Evolutionary conservation across 2,113 vertebrate species (phyloP), one percentile per base, ranked within the genome.

Genomic region (Lophochroa leadbeateri): DNA sequence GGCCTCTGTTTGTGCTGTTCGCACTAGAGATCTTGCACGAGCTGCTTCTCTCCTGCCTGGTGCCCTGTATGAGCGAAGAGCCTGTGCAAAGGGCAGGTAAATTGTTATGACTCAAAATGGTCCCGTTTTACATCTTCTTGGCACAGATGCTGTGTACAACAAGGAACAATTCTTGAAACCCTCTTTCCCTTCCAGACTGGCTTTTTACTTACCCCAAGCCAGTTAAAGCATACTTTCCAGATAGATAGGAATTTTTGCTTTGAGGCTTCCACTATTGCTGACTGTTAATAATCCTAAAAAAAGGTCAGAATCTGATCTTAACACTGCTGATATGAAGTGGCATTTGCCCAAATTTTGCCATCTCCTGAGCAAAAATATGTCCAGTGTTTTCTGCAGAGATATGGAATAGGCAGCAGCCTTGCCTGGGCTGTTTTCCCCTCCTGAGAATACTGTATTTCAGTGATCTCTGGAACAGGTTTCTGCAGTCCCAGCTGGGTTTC

Each of bases 331-430:
- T 89, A n/a, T 6, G 71, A 87, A 92, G 77, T 96, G 93, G 72
- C 93, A 94, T 96, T 96, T 95, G 74, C 91, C 84, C 89, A 92
- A 8, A 89, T 89, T 85, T 91, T 89, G 43, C 93, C 87, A 60
- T 94, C 88, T 97, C 88, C 57, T 87, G 67, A 93, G 71, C 83
- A 94, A 94, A 96, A 96, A 89, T 82, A 57, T 61, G 67, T 92
- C 82, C 90, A 93, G 49, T 57, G 28, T 86, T 92, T 96, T 96
- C 91, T 61, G 86, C 60, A 63, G 80, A 39, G 57, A 88, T 21
- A 24, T 49, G 63, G 65, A 27, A 37, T 19, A 84, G 90, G 82
- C 61, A 91, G 88, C 74, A 93, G 77, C 61, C 69, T 79, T 78
- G 41, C n/a, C 70, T 74, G 58, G 20, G 57, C 78, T 12, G 1